Evolutionary conservation across 2,888 invertebrate species (phyloP), one percentile per base, ranked within the genome.

Genomic region (Diloba caeruleocephala): DNA sequence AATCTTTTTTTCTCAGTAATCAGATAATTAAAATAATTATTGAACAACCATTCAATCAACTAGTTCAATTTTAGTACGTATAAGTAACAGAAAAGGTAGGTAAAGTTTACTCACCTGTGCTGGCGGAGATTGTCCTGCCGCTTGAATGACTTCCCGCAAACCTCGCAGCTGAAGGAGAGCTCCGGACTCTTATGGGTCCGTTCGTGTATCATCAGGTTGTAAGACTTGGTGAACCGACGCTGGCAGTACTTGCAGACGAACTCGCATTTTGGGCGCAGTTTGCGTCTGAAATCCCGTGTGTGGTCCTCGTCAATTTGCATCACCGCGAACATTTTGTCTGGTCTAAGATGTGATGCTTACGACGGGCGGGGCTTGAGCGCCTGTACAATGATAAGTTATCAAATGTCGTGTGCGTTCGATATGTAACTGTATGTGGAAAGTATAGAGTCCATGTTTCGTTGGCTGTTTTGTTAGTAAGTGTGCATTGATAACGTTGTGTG

Each of bases 201-300:
- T 92, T 99, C 99, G 95, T 99, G 99, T 82, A 99, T 99, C 95
- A 99, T 96, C 88, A 99, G 95, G 94, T 99, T 99, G 95, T 99
- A 99, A 74, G 98, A 97, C 94, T 99, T 99, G 85, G 98, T 99
- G 95, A 99, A 99, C 90, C 98, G 96, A 84, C 99, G 96, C 91
- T 97, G 97, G 95, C 99, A 99, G 94, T 97, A 99, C 93, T 98
- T 98, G 96, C 99, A 99, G 88, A 99, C 98, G 94, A 98, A 99
- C 94, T 99, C 98, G 95, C 98, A 98, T 95, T 98, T 98, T 84
- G 97, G 96, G 87, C 97, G 95, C 96, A 97, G 96, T 94, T 97
- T 97, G 94, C 97, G 96, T 93, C 97, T 95, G 94, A 97, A 97
- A 95, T 97, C 96, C 93, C 96, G 95, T 91, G 96, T 95, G 94